Evolutionary conservation across 2,797 vertebrate genomes (phyloP), one percentile per base, ranked within the genome.

Genomic region (Chloroceryle inda): DNA sequence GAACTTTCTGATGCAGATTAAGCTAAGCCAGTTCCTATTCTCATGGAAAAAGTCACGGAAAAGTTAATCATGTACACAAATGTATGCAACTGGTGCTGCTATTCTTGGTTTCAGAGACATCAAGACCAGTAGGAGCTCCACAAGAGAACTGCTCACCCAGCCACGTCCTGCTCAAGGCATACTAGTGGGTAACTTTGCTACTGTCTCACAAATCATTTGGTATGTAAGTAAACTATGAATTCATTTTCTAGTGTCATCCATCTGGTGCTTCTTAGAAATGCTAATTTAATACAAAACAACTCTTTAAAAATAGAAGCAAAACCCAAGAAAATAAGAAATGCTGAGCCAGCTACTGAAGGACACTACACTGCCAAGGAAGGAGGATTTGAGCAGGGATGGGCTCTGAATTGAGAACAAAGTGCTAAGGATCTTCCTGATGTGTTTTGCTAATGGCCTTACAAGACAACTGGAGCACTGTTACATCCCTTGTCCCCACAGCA

Each of bases 1-100:
- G 47, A 95, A 82, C 69, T 84, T 74, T 79, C 71, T 40, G 82
- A 12, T 26, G 59, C 77, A 95, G 59, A 82, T 38, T 71, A 92
- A 90, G 35, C 40, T 53, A 91, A 86, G 5, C 16, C 33, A 62
- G 31, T 24, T 86, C 55, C 22, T 38, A 44, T 88, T n/a, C 67
- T 76, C 44, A 27, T 1, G 4, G 69, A 20, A 84, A 79, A 87
- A 84, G 38, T 68, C 44, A 66, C 13, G 47, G 50, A 53, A 31
- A 53, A 53, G 52, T 53, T 83, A 82, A 50, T 38, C 19, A 17
- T 2, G 14, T 44, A 73, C 42, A 61, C 31, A 61, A 18, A 75
- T 6, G 7, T 33, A 78, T 8, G 27, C 8, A 79, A 38, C 42
- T 33, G n/a, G 42, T 42, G 50, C 21, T 68, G 26, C 15, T 68